These are phyloP conservation scores for Macroglossus sobrinus DNA, from an alignment of 2,113 vertebrate genomes.

Conservation along the genomic window DNA sequence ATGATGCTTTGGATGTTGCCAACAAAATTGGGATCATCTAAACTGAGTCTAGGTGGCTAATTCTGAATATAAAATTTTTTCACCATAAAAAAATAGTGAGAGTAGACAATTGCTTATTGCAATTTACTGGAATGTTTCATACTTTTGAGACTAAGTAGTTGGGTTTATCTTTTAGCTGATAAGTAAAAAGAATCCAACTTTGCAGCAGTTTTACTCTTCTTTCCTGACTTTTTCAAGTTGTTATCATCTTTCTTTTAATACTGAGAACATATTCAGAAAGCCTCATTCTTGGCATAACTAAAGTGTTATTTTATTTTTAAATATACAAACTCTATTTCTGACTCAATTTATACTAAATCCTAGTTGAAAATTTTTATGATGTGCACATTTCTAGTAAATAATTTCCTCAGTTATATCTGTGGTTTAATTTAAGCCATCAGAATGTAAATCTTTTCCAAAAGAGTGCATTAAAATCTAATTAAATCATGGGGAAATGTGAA, in stretches of 20 bases:
- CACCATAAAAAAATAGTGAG: too few relatives aligned
- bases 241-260: background rate
- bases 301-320: slow-evolving; percentile 46
- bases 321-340: slow-evolving; percentile 42
- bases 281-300: background rate
- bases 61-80: too few relatives aligned
- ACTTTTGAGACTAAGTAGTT: background rate
- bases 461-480: slow-evolving; percentile 36
- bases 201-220: background rate
- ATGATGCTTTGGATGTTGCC: too few relatives aligned
- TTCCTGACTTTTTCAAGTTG: background rate
- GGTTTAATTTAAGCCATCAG: slow-evolving; percentile 46
- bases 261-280: background rate
- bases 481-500: slow-evolving; percentile 28
- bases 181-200: background rate
- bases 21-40: too few relatives aligned
- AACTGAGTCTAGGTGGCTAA: too few relatives aligned
- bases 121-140: background rate
- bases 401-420: slow-evolving; percentile 54
- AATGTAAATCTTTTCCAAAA: slow-evolving; percentile 51
- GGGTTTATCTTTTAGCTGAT: background rate
- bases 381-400: slow-evolving; percentile 52
- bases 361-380: slow-evolving; percentile 36
- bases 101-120: background rate
- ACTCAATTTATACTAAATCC: slow-evolving; percentile 51